Conservation (phyloP, 2,113 vertebrate species). For the Brachionichthys hirsutus region DNA sequence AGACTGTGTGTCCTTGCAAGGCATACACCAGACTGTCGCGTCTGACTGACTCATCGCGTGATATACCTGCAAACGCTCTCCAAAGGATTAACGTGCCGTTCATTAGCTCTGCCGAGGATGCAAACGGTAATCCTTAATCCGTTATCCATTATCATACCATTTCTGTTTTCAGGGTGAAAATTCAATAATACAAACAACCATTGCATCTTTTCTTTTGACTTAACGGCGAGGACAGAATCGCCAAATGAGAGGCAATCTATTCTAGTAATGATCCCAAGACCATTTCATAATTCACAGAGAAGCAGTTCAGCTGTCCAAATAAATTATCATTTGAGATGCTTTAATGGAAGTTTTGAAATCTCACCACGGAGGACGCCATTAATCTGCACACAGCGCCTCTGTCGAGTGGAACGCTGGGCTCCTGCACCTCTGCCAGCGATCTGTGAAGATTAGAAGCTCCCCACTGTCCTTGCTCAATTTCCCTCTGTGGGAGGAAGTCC, state of each 20-base stretch:
- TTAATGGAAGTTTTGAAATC: conserved; percentile 66
- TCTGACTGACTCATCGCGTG: conserved; percentile 39
- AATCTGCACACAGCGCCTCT: conserved; percentile 49
- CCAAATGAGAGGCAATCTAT: conserved; percentile 59
- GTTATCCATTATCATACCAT: conserved; percentile 6
- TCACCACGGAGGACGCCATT: conserved; percentile 52
- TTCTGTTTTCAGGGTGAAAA: conserved; percentile 21
- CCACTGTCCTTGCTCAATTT: conserved; percentile 32
- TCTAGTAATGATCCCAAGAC: conserved; percentile 64
- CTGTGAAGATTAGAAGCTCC: conserved; percentile 53
- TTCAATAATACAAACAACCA: conserved; percentile 32
- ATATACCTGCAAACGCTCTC: conserved; percentile 25
- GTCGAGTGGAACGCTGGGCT: conserved; percentile 23
- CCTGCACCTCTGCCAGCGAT: conserved; percentile 35
- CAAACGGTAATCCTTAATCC: conserved; percentile 23
- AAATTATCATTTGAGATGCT: conserved; percentile 67
- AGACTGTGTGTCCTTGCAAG: conserved; percentile 14
- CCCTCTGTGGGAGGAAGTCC: conserved; percentile 26
- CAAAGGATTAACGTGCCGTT: conserved; percentile 34
- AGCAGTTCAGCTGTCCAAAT: conserved; percentile 63
- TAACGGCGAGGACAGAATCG: conserved; percentile 25
- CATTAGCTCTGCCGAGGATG: conserved; percentile 27
- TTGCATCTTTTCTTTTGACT: conserved; percentile 21
- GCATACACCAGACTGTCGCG: conserved; percentile 14
- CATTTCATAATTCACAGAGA: conserved; percentile 66